Base-by-base conservation (phyloP, 2,888 invertebrate species). In the Boloria euphrosyne region DNA sequence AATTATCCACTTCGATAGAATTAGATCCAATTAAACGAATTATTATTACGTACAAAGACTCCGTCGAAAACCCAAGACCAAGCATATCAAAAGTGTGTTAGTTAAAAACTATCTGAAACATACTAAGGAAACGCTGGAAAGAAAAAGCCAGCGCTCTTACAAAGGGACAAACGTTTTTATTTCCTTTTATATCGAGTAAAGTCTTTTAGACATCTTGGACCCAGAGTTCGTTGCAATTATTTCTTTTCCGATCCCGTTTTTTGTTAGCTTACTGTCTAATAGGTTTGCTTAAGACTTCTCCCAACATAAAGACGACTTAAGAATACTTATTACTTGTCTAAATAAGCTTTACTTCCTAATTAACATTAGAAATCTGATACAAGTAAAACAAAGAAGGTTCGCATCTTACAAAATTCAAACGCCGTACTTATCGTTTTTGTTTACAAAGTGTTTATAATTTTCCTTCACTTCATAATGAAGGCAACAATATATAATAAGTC, bases 271-370 rank as follows among this genome's bases (percentile, higher is more conserved):
- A 80, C 76, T 82, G 83, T 86, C 85, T 83, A 78, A 80, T 78
- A 78, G 76, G 77, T 73, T 78, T 72, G 74, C 82, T 83, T 81
- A 82, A 79, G 80, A 80, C 77, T 78, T 75, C 70, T 76, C 80
- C 77, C 85, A 88, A 88, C 88, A 80, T 85, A 85, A 87, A 89
- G 86, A 77, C 87, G 88, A 81, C 89, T 86, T 83, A 86, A 76
- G 82, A 83, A 85, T 87, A 85, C 87, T 87, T 88, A 87, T 85
- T 86, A 83, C 80, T 83, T 83, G 81, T 83, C 82, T 83, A 82
- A 86, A 84, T 87, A 88, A 89, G 84, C 74, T 76, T 76, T 76
- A 75, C 72, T 71, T 75, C 72, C 74, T 79, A 79, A 77, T 76
- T 76, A 79, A 76, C 65, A 67, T 54, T 62, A 68, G 72, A 71